A percentile compares a stretch with the other conserved stretches of the same genome.
Evolutionary conservation across 2,113 vertebrate species (phyloP).

Genomic region (Melanerpes aurifrons): DNA sequence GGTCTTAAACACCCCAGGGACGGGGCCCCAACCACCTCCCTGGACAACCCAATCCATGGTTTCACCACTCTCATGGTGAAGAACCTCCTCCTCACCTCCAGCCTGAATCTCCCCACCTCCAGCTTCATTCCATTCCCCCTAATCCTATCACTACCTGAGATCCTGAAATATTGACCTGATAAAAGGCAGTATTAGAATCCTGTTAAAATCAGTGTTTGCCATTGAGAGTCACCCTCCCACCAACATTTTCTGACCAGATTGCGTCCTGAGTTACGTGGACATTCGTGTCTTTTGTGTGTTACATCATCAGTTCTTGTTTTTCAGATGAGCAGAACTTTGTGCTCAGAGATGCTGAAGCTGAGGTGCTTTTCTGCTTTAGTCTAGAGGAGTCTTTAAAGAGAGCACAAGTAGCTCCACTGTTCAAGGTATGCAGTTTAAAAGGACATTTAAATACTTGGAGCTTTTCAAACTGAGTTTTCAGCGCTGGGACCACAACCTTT

Average conservation of each 20-base stretch:
- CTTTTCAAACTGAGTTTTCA: background rate
- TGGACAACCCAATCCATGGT: no score
- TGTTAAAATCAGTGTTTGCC: background rate
- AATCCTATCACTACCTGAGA: no score
- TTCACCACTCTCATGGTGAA: no score
- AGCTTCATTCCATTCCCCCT: no score
- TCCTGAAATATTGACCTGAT: background rate
- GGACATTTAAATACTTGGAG: background rate
- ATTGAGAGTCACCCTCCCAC: background rate
- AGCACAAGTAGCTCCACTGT: slow-evolving; percentile 86
- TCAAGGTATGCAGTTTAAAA: slow-evolving; percentile 83
- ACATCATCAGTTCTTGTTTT: background rate
- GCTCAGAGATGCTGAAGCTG: slow-evolving; percentile 93
- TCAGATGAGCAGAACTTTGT: slow-evolving; percentile 90
- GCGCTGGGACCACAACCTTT: background rate
- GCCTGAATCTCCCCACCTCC: no score
- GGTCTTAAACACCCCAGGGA: no score
- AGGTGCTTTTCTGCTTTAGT: slow-evolving; percentile 94
- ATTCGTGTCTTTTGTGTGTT: background rate
- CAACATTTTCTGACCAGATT: background rate
- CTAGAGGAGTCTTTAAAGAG: slow-evolving; percentile 93
- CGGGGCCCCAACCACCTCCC: no score
- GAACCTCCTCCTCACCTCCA: no score
- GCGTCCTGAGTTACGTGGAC: background rate
- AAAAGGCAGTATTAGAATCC: background rate